These are phyloP conservation scores for Pteronotus mesoamericanus DNA, from an alignment of 2,797 vertebrate genomes.

Conservation along the genomic window DNA sequence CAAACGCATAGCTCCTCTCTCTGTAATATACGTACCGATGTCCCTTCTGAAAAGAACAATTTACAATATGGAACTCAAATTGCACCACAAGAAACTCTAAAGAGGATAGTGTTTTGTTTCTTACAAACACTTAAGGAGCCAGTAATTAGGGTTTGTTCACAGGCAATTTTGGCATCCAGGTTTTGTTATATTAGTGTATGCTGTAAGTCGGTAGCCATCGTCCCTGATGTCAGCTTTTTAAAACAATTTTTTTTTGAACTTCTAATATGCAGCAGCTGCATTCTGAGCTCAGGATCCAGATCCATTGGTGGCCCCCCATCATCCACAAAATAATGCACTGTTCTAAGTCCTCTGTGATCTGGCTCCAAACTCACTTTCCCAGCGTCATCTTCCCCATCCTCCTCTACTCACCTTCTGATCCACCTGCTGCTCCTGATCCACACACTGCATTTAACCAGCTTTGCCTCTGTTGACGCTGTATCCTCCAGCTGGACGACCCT, in stretches of 20 bases:
- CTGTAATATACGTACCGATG: background rate
- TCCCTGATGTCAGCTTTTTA: background rate
- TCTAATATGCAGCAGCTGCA: background rate
- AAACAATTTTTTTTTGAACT: background rate
- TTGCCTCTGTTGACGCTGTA: background rate
- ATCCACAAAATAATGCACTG: background rate
- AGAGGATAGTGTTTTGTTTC: background rate
- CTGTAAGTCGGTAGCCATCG: background rate
- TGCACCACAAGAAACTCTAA: background rate
- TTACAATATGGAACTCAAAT: background rate
- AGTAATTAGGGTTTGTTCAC: background rate
- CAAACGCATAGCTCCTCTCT: background rate
- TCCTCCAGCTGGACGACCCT: background rate
- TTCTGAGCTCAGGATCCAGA: background rate
- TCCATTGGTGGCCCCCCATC: background rate
- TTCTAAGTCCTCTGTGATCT: background rate
- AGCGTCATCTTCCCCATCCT: rapidly evolving
- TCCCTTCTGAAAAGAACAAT: background rate
- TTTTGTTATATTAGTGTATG: background rate
- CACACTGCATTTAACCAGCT: rapidly evolving
- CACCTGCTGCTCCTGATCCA: too few species aligned
- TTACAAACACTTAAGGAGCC: background rate
- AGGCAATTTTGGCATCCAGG: background rate
- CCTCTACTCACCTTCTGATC: rapidly evolving
- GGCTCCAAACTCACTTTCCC: background rate